Conservation (phyloP, 2,113 vertebrate species). For the Otocyon megalotis region DNA sequence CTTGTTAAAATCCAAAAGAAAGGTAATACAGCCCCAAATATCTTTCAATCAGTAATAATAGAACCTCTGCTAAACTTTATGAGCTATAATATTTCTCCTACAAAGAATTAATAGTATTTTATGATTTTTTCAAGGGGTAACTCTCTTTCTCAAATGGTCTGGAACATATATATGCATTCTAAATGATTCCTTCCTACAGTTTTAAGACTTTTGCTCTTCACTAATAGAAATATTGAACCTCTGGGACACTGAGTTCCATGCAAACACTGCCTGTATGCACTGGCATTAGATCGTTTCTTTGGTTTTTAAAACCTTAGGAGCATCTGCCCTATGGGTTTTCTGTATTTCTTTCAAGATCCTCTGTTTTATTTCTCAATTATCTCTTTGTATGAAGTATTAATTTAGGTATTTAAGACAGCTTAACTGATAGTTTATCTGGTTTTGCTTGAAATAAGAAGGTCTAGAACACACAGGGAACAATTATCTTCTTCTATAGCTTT, state of each 20-base stretch:
- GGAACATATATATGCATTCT: neutral
- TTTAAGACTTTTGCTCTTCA: conserved; percentile 13
- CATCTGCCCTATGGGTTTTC: neutral
- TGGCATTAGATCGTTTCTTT: neutral
- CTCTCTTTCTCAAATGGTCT: conserved; percentile 19
- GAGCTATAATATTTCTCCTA: neutral
- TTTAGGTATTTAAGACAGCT: neutral
- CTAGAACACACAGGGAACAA: neutral
- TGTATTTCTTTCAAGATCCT: neutral
- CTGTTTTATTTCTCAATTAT: neutral
- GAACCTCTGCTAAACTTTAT: conserved; percentile 36
- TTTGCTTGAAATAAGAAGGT: neutral
- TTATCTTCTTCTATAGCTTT: neutral
- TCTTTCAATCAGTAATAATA: neutral
- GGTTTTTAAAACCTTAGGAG: neutral
- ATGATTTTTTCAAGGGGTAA: conserved; percentile 11
- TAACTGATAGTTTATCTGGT: neutral
- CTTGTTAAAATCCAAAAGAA: neutral
- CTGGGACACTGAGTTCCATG: neutral
- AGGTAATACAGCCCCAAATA: neutral
- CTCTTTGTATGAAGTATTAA: neutral
- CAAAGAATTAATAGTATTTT: conserved; percentile 1
- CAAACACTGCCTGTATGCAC: neutral
- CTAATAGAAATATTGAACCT: neutral
- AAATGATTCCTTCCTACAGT: neutral